Percentiles rank a stretch among this genome's conserved stretches.
Evolutionary conservation across 2,888 invertebrate genomes (phyloP).

Genomic region (Harpalus rubripes): DNA sequence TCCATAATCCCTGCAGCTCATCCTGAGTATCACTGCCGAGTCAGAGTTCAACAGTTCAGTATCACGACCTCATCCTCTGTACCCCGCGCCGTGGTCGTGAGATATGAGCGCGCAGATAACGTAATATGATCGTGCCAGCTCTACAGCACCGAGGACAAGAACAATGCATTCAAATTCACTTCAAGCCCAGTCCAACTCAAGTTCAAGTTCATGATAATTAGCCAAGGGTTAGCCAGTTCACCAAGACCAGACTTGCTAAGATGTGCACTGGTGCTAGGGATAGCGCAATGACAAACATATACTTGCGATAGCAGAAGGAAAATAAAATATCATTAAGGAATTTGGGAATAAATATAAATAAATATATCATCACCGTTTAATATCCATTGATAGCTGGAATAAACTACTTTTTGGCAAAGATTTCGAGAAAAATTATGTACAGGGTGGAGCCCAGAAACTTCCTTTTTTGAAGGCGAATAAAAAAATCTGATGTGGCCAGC

Average conservation of each 20-base stretch:
- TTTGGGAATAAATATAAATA: not conserved
- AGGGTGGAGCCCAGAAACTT: too few relatives aligned
- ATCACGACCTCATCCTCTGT: not conserved
- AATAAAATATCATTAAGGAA: not conserved
- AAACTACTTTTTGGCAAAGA: too few relatives aligned
- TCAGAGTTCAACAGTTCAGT: not conserved
- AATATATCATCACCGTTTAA: too few relatives aligned
- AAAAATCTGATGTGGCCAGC: too few relatives aligned
- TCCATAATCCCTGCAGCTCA: too few relatives aligned
- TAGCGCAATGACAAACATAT: not conserved
- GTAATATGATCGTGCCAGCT: slow-evolving; percentile 62
- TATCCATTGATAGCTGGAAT: too few relatives aligned
- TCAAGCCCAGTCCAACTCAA: slow-evolving; percentile 48
- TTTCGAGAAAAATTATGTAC: too few relatives aligned
- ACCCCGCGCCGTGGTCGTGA: slow-evolving; percentile 52
- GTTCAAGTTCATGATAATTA: slow-evolving; percentile 71
- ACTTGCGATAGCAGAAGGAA: not conserved
- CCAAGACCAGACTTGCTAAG: not conserved
- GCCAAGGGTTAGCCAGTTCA: slow-evolving; percentile 47
- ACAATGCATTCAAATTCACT: slow-evolving; percentile 68
- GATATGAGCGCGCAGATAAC: slow-evolving; percentile 63
- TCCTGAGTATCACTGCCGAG: not conserved
- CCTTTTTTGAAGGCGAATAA: too few relatives aligned
- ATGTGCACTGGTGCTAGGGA: not conserved
- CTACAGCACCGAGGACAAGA: slow-evolving; percentile 22